Base-by-base conservation (phyloP, 2,888 invertebrate genomes). In the Ommatoiulus sabulosus region DNA sequence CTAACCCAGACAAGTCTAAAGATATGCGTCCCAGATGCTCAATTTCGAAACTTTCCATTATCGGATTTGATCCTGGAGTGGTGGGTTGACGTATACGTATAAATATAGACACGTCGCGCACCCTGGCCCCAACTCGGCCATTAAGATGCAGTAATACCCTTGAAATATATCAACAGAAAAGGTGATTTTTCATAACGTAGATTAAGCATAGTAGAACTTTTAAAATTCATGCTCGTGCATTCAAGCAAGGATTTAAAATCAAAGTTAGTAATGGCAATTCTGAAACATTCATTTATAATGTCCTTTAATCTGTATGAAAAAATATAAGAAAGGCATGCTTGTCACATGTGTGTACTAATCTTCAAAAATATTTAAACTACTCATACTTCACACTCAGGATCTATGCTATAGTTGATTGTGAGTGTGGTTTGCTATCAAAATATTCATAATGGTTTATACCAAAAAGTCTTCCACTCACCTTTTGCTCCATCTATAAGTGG, bases 31-130 rank as follows among this genome's bases (percentile, higher is more conserved):
- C 89, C 44, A 89, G 72, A 10, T 88, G 89, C 57, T 89, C 89
- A 44, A 89, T 89, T 52, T 86, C 63, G 20, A 90, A 90, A 44
- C 88, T 88, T 72, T 90, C 89, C 84, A 90, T 84, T 87, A 89
- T 85, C 12, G 90, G 89, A 52, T 89, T 88, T 8, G 89, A 86
- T 12, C 90, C 90, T 44, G 85, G 86, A 46, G 88, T 89, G 20
- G 80, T 89, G n/a, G 90, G 90, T 48, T 90, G 90, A 24, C 89
- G 86, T 57, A 90, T 90, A 52, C 89, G 87, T 24, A 90, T 88
- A 57, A 88, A 89, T 43, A 90, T 63, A n/a, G 90, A 88, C 17
- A 88, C 88, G 44, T 90, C 90, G 3, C 90, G 80, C 7, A 86
- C 90, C 10, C 90, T 24, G 20, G 89, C 90, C 44, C 90, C 89